phyloP scores from a whole-genome alignment of 2,113 vertebrate genomes.

The Oriolus oriolus region DNA sequence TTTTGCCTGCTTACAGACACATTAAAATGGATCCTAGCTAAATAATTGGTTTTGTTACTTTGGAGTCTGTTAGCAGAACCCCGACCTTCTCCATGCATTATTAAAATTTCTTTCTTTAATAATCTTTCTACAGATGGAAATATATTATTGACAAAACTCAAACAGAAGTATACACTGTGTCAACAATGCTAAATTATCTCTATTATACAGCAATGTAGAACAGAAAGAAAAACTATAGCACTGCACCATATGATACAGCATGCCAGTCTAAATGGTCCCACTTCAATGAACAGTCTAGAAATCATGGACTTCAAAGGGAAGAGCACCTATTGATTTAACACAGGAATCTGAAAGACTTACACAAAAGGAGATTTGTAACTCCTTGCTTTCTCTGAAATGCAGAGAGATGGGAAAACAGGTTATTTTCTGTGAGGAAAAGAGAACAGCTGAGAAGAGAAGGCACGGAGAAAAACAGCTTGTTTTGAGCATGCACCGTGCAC shows the following conservation, averaged over 20 bases:
- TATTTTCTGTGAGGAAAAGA: background rate
- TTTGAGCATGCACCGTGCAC: background rate
- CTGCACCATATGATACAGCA: background rate
- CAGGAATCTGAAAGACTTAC: background rate
- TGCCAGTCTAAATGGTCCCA: background rate
- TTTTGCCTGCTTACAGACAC: background rate
- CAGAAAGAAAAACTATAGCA: background rate
- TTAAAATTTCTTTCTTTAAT: background rate
- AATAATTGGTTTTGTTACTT: background rate
- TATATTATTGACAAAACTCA: conserved; percentile 7
- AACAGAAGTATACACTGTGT: background rate
- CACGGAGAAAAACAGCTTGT: background rate
- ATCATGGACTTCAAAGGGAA: conserved; percentile 10
- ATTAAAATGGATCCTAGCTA: background rate
- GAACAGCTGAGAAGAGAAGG: background rate
- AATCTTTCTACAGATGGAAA: background rate
- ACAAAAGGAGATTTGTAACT: background rate
- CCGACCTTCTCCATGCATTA: background rate
- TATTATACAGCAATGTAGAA: background rate
- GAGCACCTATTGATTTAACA: background rate
- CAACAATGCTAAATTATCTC: conserved; percentile 12
- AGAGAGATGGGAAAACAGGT: background rate
- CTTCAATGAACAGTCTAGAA: background rate
- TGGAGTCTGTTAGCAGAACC: background rate
- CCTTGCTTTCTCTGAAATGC: background rate